Evolutionary conservation across 2,888 invertebrate genomes (phyloP).

Genomic region (Lepetodrilus schrolli): DNA sequence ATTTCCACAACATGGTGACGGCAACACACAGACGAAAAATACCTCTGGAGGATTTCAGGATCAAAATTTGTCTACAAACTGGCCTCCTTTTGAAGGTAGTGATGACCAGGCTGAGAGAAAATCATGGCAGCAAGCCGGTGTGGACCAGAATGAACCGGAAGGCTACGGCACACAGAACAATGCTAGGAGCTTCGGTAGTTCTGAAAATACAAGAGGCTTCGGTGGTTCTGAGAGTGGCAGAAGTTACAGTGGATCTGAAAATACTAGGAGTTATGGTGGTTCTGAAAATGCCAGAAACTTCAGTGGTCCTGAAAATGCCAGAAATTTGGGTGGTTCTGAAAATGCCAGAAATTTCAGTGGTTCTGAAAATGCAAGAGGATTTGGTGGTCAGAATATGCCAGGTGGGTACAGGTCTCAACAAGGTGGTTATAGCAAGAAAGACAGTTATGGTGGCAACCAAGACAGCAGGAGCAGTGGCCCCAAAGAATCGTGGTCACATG

Average conservation of each 20-base stretch:
- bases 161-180: neutral
- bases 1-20: conserved; percentile 15
- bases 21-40: too few species aligned
- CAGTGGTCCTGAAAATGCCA: conserved; percentile 20
- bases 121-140: conserved; percentile 8
- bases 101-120: conserved; percentile 20
- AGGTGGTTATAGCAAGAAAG: conserved; percentile 19
- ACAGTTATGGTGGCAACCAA: conserved; percentile 39
- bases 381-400: neutral
- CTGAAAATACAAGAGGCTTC: too few species aligned
- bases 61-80: too few species aligned
- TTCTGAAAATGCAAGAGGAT: conserved; percentile 31
- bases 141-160: neutral
- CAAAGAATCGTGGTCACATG: neutral
- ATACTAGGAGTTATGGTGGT: too few species aligned
- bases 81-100: neutral
- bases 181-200: neutral
- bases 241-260: too few species aligned
- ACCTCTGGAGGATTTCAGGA: conserved; percentile 5
- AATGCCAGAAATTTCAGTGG: too few species aligned
- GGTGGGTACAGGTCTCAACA: conserved; percentile 32
- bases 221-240: neutral
- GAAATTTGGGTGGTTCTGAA: too few species aligned
- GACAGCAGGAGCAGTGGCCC: conserved; percentile 28
- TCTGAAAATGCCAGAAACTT: too few species aligned